A percentile compares a stretch with the other conserved stretches of the same genome.
Conservation (phyloP, 2,797 vertebrate genomes). For the Propithecus deckenii region DNA sequence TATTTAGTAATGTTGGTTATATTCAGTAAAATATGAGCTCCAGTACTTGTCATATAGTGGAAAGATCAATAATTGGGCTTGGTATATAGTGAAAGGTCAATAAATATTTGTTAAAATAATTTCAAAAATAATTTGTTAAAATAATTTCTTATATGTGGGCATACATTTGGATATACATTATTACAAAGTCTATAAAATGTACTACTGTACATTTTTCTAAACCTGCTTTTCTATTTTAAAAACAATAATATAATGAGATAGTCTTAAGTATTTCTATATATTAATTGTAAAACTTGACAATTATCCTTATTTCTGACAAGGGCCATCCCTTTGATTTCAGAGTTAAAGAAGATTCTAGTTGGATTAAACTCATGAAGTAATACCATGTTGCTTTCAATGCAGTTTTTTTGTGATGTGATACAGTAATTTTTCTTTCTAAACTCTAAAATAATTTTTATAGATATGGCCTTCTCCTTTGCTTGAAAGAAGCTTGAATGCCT, state of each 20-base stretch:
- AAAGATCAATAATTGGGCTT: not conserved
- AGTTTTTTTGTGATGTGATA: accelerated
- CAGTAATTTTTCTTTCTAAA: not conserved
- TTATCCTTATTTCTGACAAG: not conserved
- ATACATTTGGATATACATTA: not conserved
- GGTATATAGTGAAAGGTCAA: not conserved
- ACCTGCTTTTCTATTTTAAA: not conserved
- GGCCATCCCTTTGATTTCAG: not conserved
- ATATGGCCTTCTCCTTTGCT: not conserved
- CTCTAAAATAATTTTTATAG: not conserved
- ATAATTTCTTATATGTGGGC: not conserved
- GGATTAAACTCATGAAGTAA: not conserved
- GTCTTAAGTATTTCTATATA: not conserved
- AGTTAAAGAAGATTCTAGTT: not conserved
- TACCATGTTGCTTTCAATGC: not conserved
- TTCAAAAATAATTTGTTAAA: not conserved
- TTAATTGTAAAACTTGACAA: not conserved
- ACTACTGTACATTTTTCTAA: not conserved
- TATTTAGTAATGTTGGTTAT: not conserved
- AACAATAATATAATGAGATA: not conserved
- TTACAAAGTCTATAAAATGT: not conserved
- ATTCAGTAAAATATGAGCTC: not conserved
- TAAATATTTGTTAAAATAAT: not conserved
- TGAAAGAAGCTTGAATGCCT: not conserved
- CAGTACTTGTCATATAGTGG: not conserved